Percentiles rank a stretch among this genome's conserved stretches.
Evolutionary conservation across 1,140 invertebrate species (phyloP).

Genomic region (Saxidomus purpurata): DNA sequence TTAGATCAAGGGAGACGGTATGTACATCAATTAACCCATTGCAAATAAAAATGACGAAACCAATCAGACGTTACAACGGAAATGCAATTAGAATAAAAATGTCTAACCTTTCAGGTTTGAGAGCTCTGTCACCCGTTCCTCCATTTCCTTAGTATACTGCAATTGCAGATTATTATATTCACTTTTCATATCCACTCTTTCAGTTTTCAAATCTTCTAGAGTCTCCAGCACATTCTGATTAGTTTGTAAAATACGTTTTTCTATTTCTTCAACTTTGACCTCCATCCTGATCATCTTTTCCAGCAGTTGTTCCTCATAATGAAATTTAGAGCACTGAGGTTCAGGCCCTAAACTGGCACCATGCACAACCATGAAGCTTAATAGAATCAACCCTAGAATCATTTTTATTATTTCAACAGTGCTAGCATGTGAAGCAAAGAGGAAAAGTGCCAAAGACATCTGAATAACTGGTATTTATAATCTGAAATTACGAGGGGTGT

Average conservation of each 20-base stretch:
- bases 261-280: not conserved
- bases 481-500: too few species aligned
- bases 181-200: not conserved
- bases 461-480: too few species aligned
- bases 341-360: not conserved
- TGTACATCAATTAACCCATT: too few species aligned
- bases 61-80: too few species aligned
- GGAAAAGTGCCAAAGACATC: too few species aligned
- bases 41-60: too few species aligned
- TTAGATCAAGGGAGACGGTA: too few species aligned
- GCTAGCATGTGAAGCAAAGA: too few species aligned
- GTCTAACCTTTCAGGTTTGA: not conserved
- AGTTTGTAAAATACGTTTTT: not conserved
- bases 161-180: not conserved
- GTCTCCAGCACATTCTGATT: not conserved
- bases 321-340: not conserved
- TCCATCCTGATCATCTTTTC: conserved; percentile 4
- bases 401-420: too few species aligned
- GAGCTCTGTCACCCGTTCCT: not conserved
- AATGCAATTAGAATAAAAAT: too few species aligned
- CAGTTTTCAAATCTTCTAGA: not conserved
- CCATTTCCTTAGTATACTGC: not conserved
- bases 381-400: too few species aligned
- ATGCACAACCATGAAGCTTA: not conserved
- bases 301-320: not conserved